Conservation (phyloP, 2,888 invertebrate genomes). For the Cerastoderma edule region DNA sequence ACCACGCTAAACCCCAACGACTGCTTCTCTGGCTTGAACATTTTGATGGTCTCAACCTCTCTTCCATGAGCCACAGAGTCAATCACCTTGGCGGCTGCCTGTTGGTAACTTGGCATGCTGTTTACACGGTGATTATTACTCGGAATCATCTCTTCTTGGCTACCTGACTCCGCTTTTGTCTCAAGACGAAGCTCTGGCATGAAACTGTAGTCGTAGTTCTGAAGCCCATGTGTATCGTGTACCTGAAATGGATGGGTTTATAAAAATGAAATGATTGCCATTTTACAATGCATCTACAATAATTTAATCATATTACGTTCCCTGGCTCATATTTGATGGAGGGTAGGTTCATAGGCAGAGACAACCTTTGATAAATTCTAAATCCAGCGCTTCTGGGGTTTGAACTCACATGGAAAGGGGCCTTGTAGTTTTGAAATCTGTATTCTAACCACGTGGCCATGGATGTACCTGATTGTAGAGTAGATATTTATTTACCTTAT, state of each 20-base stretch:
- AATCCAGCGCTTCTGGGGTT: no score
- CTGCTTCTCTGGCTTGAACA: conserved; percentile 87
- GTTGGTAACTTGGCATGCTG: conserved; percentile 70
- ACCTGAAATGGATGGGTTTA: conserved; percentile 46
- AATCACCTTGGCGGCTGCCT: conserved; percentile 84
- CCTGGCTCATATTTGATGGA: no score
- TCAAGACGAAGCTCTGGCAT: conserved; percentile 85
- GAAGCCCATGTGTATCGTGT: conserved; percentile 44
- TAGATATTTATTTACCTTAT: no score
- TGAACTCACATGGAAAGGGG: no score
- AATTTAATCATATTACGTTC: no score
- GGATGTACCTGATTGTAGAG: no score
- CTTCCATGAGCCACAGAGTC: conserved; percentile 87
- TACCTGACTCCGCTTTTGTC: not conserved
- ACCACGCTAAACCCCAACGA: conserved; percentile 90
- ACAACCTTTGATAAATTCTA: no score
- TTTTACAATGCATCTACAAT: no score
- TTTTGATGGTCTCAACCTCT: conserved; percentile 86
- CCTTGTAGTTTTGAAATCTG: no score
- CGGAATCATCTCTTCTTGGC: conserved; percentile 1
- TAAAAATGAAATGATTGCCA: no score
- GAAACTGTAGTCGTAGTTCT: conserved; percentile 93
- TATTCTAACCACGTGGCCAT: no score
- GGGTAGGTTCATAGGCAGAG: no score
- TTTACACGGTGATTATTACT: conserved; percentile 24